A percentile compares a stretch with the other conserved stretches of the same genome.
These are phyloP conservation scores for Dynastes maya DNA, from an alignment of 2,888 invertebrate genomes.

Conservation along the genomic window DNA sequence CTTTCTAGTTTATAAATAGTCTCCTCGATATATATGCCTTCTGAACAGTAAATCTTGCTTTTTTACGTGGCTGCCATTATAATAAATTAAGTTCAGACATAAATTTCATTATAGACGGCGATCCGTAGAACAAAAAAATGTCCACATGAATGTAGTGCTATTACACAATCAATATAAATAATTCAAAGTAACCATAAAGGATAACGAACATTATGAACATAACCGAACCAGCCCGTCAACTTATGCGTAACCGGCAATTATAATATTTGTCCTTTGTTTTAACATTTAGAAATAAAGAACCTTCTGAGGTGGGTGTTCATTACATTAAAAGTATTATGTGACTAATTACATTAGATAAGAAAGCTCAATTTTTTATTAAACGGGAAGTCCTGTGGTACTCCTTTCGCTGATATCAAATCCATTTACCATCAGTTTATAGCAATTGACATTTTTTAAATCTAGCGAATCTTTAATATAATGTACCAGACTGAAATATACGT, in stretches of 20 bases:
- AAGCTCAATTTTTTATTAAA: no score
- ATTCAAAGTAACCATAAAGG: constrained; percentile 39
- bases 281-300: no score
- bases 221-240: constrained; percentile 4
- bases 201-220: constrained; percentile 30
- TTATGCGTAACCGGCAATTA: constrained; percentile 15
- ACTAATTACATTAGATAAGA: no score
- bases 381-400: no score
- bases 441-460: no score
- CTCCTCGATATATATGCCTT: constrained; percentile 23
- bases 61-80: constrained; percentile 32
- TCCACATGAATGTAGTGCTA: constrained; percentile 38
- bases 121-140: constrained; percentile 32
- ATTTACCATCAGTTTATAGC: no score
- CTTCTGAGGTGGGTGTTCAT: no score
- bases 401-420: no score
- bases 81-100: constrained; percentile 40
- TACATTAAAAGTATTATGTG: no score
- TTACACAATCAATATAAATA: constrained; percentile 42
- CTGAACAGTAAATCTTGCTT: constrained; percentile 29
- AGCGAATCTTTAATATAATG: no score
- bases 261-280: no score
- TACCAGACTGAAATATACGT: no score
- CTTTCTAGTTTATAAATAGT: constrained; percentile 52
- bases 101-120: constrained; percentile 38